Evolutionary conservation across 2,888 invertebrate species (phyloP).

Genomic region (Nemapogon koenigi): DNA sequence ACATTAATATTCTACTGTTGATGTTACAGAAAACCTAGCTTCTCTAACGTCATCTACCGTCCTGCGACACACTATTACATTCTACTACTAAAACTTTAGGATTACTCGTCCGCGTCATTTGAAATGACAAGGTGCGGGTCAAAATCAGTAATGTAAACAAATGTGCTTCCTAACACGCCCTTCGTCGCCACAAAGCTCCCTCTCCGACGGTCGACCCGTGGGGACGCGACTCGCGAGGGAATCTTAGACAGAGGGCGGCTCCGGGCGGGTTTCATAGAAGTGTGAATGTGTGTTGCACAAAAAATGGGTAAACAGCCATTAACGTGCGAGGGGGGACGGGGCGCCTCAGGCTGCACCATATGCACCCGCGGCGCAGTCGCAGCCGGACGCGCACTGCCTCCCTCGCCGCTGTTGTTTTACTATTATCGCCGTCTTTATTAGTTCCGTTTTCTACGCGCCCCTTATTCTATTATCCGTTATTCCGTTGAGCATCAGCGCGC

Average conservation of each 20-base stretch:
- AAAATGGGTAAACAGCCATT: constrained; percentile 59
- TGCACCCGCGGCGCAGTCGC: constrained; percentile 40
- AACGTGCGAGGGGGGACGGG: constrained; percentile 57
- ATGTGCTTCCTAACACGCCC: constrained; percentile 25
- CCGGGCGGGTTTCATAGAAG: constrained; percentile 46
- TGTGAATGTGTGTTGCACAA: constrained; percentile 50
- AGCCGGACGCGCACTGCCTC: constrained; percentile 40
- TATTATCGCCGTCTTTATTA: too few relatives aligned
- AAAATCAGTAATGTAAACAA: too few relatives aligned
- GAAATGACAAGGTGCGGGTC: too few relatives aligned
- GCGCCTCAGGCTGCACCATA: constrained; percentile 52
- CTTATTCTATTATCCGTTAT: constrained; percentile 29
- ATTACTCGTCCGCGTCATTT: too few relatives aligned
- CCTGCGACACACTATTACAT: background rate
- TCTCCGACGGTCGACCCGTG: constrained; percentile 27
- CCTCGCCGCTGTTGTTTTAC: constrained; percentile 26
- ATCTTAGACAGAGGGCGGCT: constrained; percentile 47
- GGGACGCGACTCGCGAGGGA: constrained; percentile 38
- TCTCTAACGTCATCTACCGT: constrained; percentile 11
- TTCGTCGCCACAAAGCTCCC: constrained; percentile 28
- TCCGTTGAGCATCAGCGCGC: too few relatives aligned
- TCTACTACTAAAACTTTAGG: too few relatives aligned
- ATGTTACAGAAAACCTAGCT: constrained; percentile 44
- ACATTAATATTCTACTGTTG: constrained; percentile 57
- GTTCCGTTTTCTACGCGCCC: too few relatives aligned